Base-by-base conservation (phyloP, 2,888 invertebrate species). In the Hyposoter dolosus region DNA sequence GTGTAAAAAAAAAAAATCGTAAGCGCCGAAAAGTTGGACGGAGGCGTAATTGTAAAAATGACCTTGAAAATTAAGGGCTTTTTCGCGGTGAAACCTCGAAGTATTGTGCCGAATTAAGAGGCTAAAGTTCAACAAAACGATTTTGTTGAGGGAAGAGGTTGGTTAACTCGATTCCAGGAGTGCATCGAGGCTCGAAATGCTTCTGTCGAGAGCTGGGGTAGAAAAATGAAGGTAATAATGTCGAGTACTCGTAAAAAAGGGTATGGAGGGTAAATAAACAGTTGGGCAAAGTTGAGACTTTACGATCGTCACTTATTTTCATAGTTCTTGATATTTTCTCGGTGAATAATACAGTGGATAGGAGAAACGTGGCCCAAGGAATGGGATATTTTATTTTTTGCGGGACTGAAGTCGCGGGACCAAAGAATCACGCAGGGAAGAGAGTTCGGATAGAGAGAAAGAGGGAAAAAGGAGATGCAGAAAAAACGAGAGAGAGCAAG, bases 231-330 rank as follows among this genome's bases (percentile, higher is more conserved):
- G 60, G n/a, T 15, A 60, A 78, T 17, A 78, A 60, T 28, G 15
- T 43, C 2, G 75, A 32, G 69, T 17, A 77, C 43, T 74, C 47
- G 60, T 19, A 47, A 77, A 83, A 56, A 84, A 81, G 28, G 40
- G 63, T 47, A 74, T 45, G 28, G 69, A 75, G 53, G 79, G 82
- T 74, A 87, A 84, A 88, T 84, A 89, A 88, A 88, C 87, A 56
- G 76, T 69, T 77, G 82, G 53, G 79, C 40, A 77, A 88, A 87
- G 84, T 88, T 53, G 83, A 85, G 75, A 82, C 85, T 90, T 88
- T 88, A 88, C 66, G 88, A 84, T 85, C 77, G 76, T 83, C 87
- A 83, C 87, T 89, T 88, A 87, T 87, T 84, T 88, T 88, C 82
- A 88, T 87, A 81, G 86, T 84, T 88, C 75, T 63, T 86, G 85